Evolutionary conservation across 2,888 invertebrate genomes (phyloP).

Genomic region (Camptogramma bilineatum): DNA sequence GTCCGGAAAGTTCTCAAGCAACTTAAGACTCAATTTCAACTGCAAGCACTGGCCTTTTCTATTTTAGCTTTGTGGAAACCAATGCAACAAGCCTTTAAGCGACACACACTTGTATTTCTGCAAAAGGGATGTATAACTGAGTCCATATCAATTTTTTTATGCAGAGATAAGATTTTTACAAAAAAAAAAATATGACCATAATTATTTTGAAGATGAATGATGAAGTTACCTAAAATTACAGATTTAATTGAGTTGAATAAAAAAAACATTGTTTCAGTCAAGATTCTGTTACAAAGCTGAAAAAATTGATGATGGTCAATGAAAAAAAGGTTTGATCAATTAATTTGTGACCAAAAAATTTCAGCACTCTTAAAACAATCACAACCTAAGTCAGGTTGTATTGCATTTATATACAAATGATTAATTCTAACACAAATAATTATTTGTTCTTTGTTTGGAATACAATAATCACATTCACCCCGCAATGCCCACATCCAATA

Average conservation of each 20-base stretch:
- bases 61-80: background rate
- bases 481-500: slow-evolving; percentile 62
- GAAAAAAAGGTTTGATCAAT: slow-evolving; percentile 26
- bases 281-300: background rate
- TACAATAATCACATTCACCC: slow-evolving; percentile 71
- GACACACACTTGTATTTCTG: background rate
- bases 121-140: background rate
- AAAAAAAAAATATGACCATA: no score
- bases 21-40: background rate
- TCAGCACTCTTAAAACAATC: slow-evolving; percentile 50
- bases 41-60: background rate
- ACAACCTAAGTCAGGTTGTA: slow-evolving; percentile 42
- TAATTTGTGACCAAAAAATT: slow-evolving; percentile 44
- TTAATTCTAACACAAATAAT: slow-evolving; percentile 48
- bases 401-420: slow-evolving; percentile 57
- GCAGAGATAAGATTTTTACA: background rate
- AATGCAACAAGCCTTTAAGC: slow-evolving; percentile 1
- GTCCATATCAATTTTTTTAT: background rate
- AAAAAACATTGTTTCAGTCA: background rate
- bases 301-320: background rate
- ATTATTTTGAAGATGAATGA: background rate
- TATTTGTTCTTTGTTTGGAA: slow-evolving; percentile 79
- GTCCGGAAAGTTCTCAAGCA: background rate
- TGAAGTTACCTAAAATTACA: background rate
- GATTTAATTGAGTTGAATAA: background rate